phyloP scores from a whole-genome alignment of 2,888 invertebrate species.

The Pandemis cinnamomeana region DNA sequence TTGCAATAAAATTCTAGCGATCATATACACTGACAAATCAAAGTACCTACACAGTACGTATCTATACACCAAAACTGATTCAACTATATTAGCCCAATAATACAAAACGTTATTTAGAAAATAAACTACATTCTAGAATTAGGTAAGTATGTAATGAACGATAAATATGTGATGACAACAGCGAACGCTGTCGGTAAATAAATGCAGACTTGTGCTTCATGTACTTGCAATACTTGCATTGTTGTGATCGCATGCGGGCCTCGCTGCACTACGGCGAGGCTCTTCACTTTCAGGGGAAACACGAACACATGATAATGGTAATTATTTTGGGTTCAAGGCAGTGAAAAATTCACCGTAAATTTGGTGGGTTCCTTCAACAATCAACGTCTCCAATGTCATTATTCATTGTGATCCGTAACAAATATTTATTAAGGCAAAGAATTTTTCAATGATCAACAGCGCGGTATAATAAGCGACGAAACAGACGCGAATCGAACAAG shows the following conservation, averaged over 20 bases:
- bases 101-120: slow-evolving; percentile 22
- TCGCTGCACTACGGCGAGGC: slow-evolving; percentile 34
- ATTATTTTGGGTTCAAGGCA: slow-evolving; percentile 69
- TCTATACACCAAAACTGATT: slow-evolving; percentile 32
- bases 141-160: slow-evolving; percentile 21
- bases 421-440: slow-evolving; percentile 60
- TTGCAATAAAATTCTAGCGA: slow-evolving; percentile 33
- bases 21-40: slow-evolving; percentile 50
- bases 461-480: slow-evolving; percentile 74
- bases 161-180: slow-evolving; percentile 21
- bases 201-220: slow-evolving; percentile 50
- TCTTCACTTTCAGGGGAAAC: slow-evolving; percentile 56
- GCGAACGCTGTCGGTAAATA: slow-evolving; percentile 43
- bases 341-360: slow-evolving; percentile 65
- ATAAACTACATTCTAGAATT: slow-evolving; percentile 30
- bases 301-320: slow-evolving; percentile 69
- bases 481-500: slow-evolving; percentile 77
- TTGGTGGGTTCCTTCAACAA: slow-evolving; percentile 53
- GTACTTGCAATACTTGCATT: slow-evolving; percentile 62
- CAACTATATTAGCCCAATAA: slow-evolving; percentile 25
- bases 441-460: slow-evolving; percentile 64
- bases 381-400: slow-evolving; percentile 60
- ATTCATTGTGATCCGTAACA: slow-evolving; percentile 59
- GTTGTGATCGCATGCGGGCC: slow-evolving; percentile 50
- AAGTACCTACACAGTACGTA: slow-evolving; percentile 44